These are phyloP conservation scores for Pelosia muscerda DNA, from an alignment of 2,888 invertebrate genomes.

Conservation along the genomic window DNA sequence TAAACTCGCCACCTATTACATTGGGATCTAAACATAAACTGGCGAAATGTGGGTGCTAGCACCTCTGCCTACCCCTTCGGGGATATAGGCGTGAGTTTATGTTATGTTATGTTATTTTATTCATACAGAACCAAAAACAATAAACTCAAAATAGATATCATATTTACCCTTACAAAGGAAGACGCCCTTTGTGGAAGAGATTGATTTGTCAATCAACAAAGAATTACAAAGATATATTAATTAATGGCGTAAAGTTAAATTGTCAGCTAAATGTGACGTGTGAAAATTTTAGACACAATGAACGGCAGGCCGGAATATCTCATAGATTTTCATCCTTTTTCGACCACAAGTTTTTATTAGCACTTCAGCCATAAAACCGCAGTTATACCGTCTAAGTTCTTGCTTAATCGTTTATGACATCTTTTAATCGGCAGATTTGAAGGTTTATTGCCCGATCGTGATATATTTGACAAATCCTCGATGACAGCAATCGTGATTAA, in stretches of 20 bases:
- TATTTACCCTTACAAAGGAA: too few relatives aligned
- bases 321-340: not conserved
- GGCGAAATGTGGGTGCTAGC: too few relatives aligned
- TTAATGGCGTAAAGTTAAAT: not conserved
- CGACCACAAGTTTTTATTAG: slow-evolving; percentile 21
- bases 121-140: too few relatives aligned
- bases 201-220: too few relatives aligned
- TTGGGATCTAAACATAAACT: too few relatives aligned
- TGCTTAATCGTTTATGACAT: slow-evolving; percentile 23
- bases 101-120: too few relatives aligned
- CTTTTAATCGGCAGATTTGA: slow-evolving; percentile 22
- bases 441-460: slow-evolving; percentile 19
- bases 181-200: too few relatives aligned
- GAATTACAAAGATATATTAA: too few relatives aligned
- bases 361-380: slow-evolving; percentile 10
- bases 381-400: slow-evolving; percentile 15
- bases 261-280: not conserved
- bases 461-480: slow-evolving; percentile 10
- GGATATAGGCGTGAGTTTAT: too few relatives aligned
- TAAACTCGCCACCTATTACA: too few relatives aligned
- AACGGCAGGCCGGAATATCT: not conserved
- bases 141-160: too few relatives aligned
- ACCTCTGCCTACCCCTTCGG: too few relatives aligned
- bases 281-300: not conserved
- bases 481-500: slow-evolving; percentile 14